Base-by-base conservation (phyloP, 2,888 invertebrate genomes). In the Pherbina coryleti region DNA sequence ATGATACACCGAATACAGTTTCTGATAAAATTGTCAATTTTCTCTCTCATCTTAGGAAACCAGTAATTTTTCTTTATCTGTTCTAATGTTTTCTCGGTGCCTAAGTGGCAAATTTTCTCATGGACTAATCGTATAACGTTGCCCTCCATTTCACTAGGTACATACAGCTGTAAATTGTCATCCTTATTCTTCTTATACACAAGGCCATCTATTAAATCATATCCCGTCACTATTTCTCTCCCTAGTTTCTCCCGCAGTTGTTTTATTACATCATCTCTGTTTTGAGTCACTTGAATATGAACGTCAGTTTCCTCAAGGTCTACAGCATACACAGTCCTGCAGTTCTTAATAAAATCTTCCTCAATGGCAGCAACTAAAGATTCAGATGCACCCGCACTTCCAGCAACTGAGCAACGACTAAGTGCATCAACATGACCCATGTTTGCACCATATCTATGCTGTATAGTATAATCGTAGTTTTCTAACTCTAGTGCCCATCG, bases 381-480 rank as follows among this genome's bases (percentile, higher is more conserved):
- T 11, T 78, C 78, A 2, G 79, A 75, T 19, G 80, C 81, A 8
- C 75, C 78, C n/a, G 55, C 57, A n/a, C 71, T 53, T 22, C 77
- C 64, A 3, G 77, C 73, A 19, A 77, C n/a, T 14, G 62, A 44
- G 55, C 70, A 28, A 14, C 80, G 51, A 70, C 79, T 80, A 25
- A 78, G 55, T 1, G 80, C 79, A n/a, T 79, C 79, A 11, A 76
- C 79, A 62, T 80, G 80, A 22, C 75, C 71, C 80, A 79, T 78
- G 19, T 9, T 66, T 7, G 7, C 28, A 3, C 77, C 53, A 34
- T 14, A 8, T 34, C 76, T 31, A 34, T 76, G 76, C 11, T n/a
- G n/a, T n/a, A n/a, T n/a, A n/a, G n/a, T n/a, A n/a, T n/a, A n/a
- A n/a, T n/a, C n/a, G n/a, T n/a, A n/a, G n/a, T n/a, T n/a, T n/a